phyloP scores from a whole-genome alignment of 2,797 vertebrate genomes.

The Tangara arthus region DNA sequence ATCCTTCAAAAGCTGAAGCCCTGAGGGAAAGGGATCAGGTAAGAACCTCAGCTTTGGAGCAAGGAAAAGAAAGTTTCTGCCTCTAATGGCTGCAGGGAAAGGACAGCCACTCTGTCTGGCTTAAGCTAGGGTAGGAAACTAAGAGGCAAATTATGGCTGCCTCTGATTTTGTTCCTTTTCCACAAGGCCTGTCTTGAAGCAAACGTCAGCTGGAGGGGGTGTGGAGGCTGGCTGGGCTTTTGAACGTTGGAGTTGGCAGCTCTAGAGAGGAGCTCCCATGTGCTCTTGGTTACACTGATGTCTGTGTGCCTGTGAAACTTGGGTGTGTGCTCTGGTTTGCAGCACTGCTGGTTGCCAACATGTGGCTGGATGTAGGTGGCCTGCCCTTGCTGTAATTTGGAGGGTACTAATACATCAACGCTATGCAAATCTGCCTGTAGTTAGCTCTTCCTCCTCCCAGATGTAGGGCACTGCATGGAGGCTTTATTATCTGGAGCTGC shows the following conservation, averaged over 20 bases:
- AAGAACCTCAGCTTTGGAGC: not conserved
- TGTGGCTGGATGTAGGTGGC: conserved; percentile 24
- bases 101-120: not conserved
- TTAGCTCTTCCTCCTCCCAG: not conserved
- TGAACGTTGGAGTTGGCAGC: not conserved
- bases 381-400: not conserved
- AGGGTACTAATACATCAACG: not conserved
- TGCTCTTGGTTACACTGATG: not conserved
- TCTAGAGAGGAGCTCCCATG: not conserved
- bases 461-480: rapidly evolving
- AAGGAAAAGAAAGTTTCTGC: not conserved
- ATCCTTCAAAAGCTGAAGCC: not conserved
- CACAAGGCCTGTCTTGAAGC: not conserved
- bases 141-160: not conserved
- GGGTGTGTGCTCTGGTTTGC: not conserved
- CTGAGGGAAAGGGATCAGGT: not conserved
- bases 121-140: not conserved
- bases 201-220: not conserved
- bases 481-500: not conserved
- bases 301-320: not conserved
- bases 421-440: not conserved
- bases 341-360: not conserved
- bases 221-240: not conserved
- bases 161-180: not conserved
- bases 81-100: not conserved